Conservation (phyloP, 1,140 invertebrate genomes). For the Lepidotrigona ventralis region DNA sequence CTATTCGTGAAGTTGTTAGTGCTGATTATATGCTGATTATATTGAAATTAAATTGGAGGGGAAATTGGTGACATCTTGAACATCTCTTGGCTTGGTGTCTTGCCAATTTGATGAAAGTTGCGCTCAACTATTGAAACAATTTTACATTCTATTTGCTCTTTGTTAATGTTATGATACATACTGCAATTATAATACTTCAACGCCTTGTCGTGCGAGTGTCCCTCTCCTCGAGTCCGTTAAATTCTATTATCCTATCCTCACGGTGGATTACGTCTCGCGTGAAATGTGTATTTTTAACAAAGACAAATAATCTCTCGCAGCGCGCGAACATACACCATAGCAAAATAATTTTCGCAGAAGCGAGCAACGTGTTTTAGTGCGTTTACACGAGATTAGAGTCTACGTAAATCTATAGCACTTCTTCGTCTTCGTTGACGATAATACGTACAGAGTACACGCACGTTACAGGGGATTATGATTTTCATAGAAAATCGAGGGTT, state of each 20-base stretch:
- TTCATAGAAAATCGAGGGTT: not conserved
- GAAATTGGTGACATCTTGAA: not conserved
- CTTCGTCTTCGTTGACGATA: not conserved
- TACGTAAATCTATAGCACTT: not conserved
- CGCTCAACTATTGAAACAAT: not conserved
- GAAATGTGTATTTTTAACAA: not conserved
- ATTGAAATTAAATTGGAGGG: not conserved
- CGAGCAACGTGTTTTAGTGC: not conserved
- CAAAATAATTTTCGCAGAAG: not conserved
- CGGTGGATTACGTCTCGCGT: not conserved
- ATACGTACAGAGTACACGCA: not conserved
- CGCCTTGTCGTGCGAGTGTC: not conserved
- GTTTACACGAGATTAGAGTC: not conserved
- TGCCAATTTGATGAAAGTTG: not conserved
- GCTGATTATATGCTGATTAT: not conserved
- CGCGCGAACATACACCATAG: not conserved
- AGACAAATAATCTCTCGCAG: not conserved
- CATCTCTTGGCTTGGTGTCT: not conserved
- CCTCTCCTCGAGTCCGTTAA: not conserved
- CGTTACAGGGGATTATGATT: too few relatives aligned
- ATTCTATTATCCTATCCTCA: not conserved
- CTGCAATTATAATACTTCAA: too few relatives aligned
- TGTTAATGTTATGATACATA: too few relatives aligned
- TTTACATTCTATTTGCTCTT: not conserved
- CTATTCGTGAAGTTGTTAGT: too few relatives aligned